Evolutionary conservation across 1,140 invertebrate genomes (phyloP).

Genomic region (Chymomyza costata): DNA sequence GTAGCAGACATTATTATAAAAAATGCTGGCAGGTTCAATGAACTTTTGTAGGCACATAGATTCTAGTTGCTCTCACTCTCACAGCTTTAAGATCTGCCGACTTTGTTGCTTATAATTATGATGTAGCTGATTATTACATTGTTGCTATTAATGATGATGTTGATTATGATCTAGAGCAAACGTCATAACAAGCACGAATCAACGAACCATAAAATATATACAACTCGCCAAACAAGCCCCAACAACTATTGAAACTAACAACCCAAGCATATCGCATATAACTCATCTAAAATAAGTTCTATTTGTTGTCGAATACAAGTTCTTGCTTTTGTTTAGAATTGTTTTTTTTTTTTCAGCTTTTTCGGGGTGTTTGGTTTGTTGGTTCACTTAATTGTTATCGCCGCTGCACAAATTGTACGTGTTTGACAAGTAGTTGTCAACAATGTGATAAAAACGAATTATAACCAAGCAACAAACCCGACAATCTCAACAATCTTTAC

Average conservation of each 20-base stretch:
- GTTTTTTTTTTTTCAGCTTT: slow-evolving; percentile 1
- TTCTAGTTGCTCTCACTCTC: no score
- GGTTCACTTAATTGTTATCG: slow-evolving; percentile 67
- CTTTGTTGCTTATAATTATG: slow-evolving; percentile 1
- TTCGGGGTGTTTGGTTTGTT: slow-evolving; percentile 5
- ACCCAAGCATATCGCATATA: slow-evolving; percentile 46
- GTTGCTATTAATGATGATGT: slow-evolving; percentile 4
- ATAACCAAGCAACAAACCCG: no score
- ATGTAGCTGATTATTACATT: slow-evolving; percentile 20
- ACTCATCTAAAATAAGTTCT: no score
- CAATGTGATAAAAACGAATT: slow-evolving; percentile 48
- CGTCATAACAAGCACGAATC: slow-evolving; percentile 51
- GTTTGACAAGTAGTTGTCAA: slow-evolving; percentile 69
- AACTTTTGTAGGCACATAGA: no score
- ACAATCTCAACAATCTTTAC: no score
- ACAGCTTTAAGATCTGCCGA: slow-evolving; percentile 25
- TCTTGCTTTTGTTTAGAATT: not conserved
- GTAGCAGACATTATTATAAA: slow-evolving; percentile 16
- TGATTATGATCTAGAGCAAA: slow-evolving; percentile 40
- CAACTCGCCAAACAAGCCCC: no score
- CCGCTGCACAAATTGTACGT: slow-evolving; percentile 60
- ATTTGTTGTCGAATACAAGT: no score
- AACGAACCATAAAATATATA: slow-evolving; percentile 61
- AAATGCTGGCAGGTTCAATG: slow-evolving; percentile 31
- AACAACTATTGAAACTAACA: slow-evolving; percentile 26